Evolutionary conservation across 2,113 vertebrate species (phyloP), one percentile per base, ranked within the genome.

Genomic region (Symphodus melops): DNA sequence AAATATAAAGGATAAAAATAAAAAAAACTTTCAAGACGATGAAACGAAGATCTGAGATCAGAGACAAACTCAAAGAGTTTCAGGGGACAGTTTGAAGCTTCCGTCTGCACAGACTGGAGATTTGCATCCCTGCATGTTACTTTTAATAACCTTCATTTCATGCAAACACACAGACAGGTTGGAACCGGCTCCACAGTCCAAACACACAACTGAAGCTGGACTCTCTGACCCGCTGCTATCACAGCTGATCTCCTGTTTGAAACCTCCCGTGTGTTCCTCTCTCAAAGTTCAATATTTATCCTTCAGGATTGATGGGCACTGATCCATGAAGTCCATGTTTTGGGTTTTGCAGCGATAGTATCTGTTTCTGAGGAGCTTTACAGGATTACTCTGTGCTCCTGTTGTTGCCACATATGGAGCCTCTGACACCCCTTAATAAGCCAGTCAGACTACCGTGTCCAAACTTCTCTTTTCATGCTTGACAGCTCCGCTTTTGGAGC

Each of bases 401-500:
- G 68, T n/a, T 65, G 68, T 71, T 73, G 65, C 39, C 75, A 71
- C 42, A 72, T 84, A 42, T 74, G 57, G 63, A 71, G 79, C 71
- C 41, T 64, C 36, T 76, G 75, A 75, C 70, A 72, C 49, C 69
- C 69, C 68, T 54, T 74, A 84, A 86, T 68, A 64, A 88, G 58
- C 66, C 72, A 63, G 58, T 73, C 69, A 84, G 70, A 68, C 69
- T 2, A 72, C 72, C 86, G 68, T 86, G 79, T 86, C 83, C 81
- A 86, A 86, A 78, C 81, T 23, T 44, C 71, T 81, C 81, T 56
- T 75, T 84, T 83, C 83, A 82, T 73, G 85, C 74, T 49, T 82
- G 79, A 84, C 86, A 87, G 76, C 82, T 86, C 58, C 41, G n/a
- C 41, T 91, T 91, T 82, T 76, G 78, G 77, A 39, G 55, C 77